Conservation (phyloP, 2,888 invertebrate species). For the Tricholauxania praeusta region DNA sequence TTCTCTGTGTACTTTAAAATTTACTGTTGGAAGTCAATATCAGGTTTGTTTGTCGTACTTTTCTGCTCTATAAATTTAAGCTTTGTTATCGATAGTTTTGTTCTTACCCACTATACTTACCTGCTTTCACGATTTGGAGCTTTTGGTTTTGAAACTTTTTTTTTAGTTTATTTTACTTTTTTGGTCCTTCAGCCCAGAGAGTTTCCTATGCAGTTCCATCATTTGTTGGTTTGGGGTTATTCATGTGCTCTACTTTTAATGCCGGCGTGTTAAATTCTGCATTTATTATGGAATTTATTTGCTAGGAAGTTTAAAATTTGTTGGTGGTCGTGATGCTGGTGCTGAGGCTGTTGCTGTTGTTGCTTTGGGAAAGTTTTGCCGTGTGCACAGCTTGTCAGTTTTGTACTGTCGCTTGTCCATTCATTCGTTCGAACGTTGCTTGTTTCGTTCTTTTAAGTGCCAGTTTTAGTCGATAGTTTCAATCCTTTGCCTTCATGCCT, state of each 20-base stretch:
- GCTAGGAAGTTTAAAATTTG: constrained; percentile 12
- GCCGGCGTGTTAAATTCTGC: too few species aligned
- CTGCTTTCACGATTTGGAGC: too few species aligned
- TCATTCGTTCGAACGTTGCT: constrained; percentile 7
- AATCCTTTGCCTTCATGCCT: constrained; percentile 40
- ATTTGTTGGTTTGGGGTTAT: too few species aligned
- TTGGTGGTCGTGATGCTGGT: constrained; percentile 10
- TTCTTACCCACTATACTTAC: not conserved
- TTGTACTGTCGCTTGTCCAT: constrained; percentile 36
- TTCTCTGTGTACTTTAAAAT: too few species aligned
- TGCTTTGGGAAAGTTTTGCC: not conserved
- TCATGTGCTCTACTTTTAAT: too few species aligned
- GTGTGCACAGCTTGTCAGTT: constrained; percentile 20
- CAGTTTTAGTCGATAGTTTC: not conserved
- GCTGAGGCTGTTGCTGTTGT: constrained; percentile 14
- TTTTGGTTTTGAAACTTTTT: too few species aligned
- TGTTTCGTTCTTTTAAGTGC: not conserved
- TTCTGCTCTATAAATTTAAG: constrained; percentile 5
- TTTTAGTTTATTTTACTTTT: too few species aligned
- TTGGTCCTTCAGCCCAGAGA: too few species aligned
- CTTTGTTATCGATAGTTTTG: constrained; percentile 8
- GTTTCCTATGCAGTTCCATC: too few species aligned
- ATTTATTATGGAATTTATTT: constrained; percentile 13
- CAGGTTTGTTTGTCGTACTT: too few species aligned
- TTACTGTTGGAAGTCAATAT: too few species aligned